A percentile compares a stretch with the other conserved stretches of the same genome.
Conservation (phyloP, 1,140 invertebrate species). For the Drosophila kanapiae region DNA sequence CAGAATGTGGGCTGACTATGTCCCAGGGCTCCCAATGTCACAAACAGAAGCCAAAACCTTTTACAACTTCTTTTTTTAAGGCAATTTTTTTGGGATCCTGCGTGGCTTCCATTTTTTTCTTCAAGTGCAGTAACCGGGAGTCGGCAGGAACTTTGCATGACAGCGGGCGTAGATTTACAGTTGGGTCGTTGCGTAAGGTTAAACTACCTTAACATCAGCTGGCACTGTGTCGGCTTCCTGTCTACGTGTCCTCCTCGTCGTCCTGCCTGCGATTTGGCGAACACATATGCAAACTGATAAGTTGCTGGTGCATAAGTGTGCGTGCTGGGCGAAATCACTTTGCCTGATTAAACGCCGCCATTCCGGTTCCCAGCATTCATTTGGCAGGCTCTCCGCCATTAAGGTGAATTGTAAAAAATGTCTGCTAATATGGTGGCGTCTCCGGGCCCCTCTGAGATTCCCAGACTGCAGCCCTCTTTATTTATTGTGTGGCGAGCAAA, state of each 20-base stretch:
- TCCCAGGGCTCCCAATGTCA: neutral
- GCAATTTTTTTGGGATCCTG: no score
- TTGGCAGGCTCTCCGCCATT: slow-evolving; percentile 56
- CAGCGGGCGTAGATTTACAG: slow-evolving; percentile 72
- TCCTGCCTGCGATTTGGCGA: slow-evolving; percentile 12
- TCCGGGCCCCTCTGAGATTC: slow-evolving; percentile 3
- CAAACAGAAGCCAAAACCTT: neutral
- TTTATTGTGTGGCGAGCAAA: slow-evolving; percentile 68
- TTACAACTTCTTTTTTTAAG: neutral
- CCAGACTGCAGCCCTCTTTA: slow-evolving; percentile 49
- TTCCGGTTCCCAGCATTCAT: slow-evolving; percentile 45
- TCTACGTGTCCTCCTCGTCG: slow-evolving; percentile 37
- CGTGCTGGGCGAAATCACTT: slow-evolving; percentile 68
- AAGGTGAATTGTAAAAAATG: slow-evolving; percentile 79
- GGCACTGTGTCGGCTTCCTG: slow-evolving; percentile 66
- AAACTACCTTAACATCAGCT: slow-evolving; percentile 72
- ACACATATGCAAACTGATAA: slow-evolving; percentile 67
- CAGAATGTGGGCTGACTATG: neutral
- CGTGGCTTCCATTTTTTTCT: no score
- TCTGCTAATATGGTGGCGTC: slow-evolving; percentile 64
- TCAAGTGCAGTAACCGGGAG: slow-evolving; percentile 12
- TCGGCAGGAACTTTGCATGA: slow-evolving; percentile 73
- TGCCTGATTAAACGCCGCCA: slow-evolving; percentile 80
- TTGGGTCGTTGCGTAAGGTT: slow-evolving; percentile 73
- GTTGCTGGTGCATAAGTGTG: slow-evolving; percentile 48